phyloP scores from a whole-genome alignment of 2,113 vertebrate genomes.

The Atrichornis clamosus region DNA sequence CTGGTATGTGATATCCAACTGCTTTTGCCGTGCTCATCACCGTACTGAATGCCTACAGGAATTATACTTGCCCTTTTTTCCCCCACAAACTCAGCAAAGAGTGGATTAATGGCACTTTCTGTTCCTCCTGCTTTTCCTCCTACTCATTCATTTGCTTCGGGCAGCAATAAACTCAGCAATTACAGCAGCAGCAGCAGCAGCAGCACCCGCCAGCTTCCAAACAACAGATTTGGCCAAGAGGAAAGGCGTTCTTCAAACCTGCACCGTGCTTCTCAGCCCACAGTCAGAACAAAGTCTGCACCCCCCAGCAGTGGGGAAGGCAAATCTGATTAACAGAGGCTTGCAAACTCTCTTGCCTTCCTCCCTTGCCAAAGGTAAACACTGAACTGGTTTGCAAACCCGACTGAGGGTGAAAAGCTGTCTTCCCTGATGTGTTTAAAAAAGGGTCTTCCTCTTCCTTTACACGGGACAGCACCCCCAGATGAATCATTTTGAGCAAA shows the following conservation, averaged over 20 bases:
- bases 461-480: neutral
- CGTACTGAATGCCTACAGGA: neutral
- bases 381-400: neutral
- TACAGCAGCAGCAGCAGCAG: neutral
- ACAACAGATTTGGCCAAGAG: neutral
- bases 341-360: neutral
- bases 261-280: neutral
- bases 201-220: neutral
- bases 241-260: neutral
- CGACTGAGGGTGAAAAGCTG: neutral
- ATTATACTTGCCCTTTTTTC: neutral
- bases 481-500: neutral
- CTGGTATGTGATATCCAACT: neutral
- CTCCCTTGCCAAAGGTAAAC: neutral
- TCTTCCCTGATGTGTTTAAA: neutral
- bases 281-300: neutral
- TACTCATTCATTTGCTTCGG: conserved; percentile 39
- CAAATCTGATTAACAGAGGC: neutral
- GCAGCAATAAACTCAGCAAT: conserved; percentile 43
- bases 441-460: neutral
- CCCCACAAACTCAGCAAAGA: conserved; percentile 18
- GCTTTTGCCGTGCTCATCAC: neutral
- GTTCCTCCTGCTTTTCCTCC: conserved; percentile 43
- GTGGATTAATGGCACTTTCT: conserved; percentile 42
- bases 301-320: neutral